Percentiles rank a stretch among this genome's conserved stretches.
phyloP scores from a whole-genome alignment of 2,113 vertebrate genomes.

The Nannospalax galili region DNA sequence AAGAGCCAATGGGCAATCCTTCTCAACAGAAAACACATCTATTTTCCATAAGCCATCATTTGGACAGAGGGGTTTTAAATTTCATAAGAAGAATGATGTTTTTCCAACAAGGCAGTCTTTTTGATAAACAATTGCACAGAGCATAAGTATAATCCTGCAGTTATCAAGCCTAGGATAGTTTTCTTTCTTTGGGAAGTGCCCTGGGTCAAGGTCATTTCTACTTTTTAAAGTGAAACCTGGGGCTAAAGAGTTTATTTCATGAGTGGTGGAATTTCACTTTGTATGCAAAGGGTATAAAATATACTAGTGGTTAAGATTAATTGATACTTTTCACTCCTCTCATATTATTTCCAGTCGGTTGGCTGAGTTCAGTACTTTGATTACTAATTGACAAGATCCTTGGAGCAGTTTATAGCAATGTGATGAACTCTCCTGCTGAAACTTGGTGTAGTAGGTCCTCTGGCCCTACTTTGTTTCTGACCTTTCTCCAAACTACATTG shows the following conservation, averaged over 20 bases:
- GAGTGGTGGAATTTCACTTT: constrained; percentile 13
- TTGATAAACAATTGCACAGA: neutral
- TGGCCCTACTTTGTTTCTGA: neutral
- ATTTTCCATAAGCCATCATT: neutral
- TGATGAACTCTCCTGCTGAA: neutral
- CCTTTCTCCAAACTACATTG: neutral
- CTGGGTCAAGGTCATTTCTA: constrained; percentile 23
- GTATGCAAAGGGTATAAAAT: neutral
- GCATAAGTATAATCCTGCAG: neutral
- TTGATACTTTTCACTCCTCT: neutral
- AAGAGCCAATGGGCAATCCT: neutral
- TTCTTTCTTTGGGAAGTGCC: constrained; percentile 28
- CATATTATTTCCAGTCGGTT: constrained; percentile 38
- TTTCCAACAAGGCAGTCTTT: neutral
- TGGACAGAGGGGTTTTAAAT: neutral
- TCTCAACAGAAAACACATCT: neutral
- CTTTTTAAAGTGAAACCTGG: constrained; percentile 2
- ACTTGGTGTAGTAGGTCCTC: neutral
- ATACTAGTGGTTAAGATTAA: neutral
- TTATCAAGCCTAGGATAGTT: constrained; percentile 27
- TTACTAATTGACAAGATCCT: neutral
- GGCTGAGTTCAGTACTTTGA: constrained; percentile 13
- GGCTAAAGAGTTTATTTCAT: constrained; percentile 16
- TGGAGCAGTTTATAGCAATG: neutral
- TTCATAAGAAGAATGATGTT: constrained; percentile 1